These are phyloP conservation scores for Drosophila melanosoma DNA, from an alignment of 2,888 invertebrate genomes.

Conservation along the genomic window DNA sequence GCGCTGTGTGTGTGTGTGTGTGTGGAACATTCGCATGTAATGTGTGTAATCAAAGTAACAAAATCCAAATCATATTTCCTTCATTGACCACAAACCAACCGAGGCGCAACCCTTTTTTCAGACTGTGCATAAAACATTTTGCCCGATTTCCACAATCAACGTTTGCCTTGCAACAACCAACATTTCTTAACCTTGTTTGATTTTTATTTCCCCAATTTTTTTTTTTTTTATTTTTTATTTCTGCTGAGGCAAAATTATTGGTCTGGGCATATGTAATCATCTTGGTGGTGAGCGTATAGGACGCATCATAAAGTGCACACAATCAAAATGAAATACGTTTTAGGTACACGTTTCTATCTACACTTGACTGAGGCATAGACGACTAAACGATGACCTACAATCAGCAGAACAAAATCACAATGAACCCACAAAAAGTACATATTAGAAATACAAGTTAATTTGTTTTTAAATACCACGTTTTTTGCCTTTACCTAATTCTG, in stretches of 20 bases:
- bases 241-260: slow-evolving; percentile 74
- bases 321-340: slow-evolving; percentile 76
- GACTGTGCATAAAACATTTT: slow-evolving; percentile 74
- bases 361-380: slow-evolving; percentile 13
- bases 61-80: slow-evolving; percentile 84
- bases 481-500: too few species aligned
- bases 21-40: slow-evolving; percentile 63
- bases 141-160: slow-evolving; percentile 72
- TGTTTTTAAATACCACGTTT: neutral
- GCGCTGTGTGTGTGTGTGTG: neutral
- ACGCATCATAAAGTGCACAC: slow-evolving; percentile 74
- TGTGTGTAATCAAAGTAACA: slow-evolving; percentile 82
- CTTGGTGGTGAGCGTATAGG: slow-evolving; percentile 52
- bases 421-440: neutral
- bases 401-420: neutral
- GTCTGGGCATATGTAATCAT: slow-evolving; percentile 83
- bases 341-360: slow-evolving; percentile 47
- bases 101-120: slow-evolving; percentile 59
- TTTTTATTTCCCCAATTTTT: slow-evolving; percentile 56
- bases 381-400: slow-evolving; percentile 34
- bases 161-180: slow-evolving; percentile 59
- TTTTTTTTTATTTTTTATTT: slow-evolving; percentile 3
- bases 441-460: neutral
- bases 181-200: slow-evolving; percentile 82
- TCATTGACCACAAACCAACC: slow-evolving; percentile 80